Base-by-base conservation (phyloP, 2,113 vertebrate genomes). In the Hippolais icterina region DNA sequence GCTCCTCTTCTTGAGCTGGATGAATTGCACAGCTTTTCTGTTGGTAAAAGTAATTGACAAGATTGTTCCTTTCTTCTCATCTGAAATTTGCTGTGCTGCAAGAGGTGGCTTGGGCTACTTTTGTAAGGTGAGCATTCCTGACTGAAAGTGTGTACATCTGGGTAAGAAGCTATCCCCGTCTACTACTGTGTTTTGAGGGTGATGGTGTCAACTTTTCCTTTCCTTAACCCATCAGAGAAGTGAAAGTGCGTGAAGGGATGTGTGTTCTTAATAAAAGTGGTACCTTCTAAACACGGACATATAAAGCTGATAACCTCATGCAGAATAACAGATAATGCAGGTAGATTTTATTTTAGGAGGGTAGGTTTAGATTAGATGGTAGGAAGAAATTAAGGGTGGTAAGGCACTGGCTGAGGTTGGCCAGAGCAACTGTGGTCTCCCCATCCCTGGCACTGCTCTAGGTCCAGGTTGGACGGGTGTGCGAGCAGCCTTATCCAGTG, bases 1-100 rank as follows among this genome's bases (percentile, higher is more conserved):
- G 19, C 31, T 71, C 3, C 7, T 76, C n/a, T 42, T 52, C 66
- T 24, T 9, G 18, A 59, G 39, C 39, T 42, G 68, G 18, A 29
- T 1, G 14, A 39, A 44, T 33, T 33, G 47, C 28, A 27, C 28
- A 27, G 65, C 69, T 76, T 80, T 72, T 53, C 53, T 0, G 0
- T 3, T 42, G 42, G 31, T 66, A 20, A n/a, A 80, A 31, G 39
- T 25, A 22, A 39, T 15, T 68, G 35, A 18, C 5, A 7, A 11
- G 31, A 27, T 56, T 12, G 24, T 53, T 52, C 41, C 71, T 60
- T 69, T 64, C 35, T 33, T 80, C 28, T 66, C 42, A 44, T 50
- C 47, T 50, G 28, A 46, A 54, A 42, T 69, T 41, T 54, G 33
- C 29, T 44, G 10, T 10, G 12, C 49, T 33, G 31, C 9, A 18